Conservation (phyloP, 1,140 invertebrate species). For the Bombus pyrosoma region DNA sequence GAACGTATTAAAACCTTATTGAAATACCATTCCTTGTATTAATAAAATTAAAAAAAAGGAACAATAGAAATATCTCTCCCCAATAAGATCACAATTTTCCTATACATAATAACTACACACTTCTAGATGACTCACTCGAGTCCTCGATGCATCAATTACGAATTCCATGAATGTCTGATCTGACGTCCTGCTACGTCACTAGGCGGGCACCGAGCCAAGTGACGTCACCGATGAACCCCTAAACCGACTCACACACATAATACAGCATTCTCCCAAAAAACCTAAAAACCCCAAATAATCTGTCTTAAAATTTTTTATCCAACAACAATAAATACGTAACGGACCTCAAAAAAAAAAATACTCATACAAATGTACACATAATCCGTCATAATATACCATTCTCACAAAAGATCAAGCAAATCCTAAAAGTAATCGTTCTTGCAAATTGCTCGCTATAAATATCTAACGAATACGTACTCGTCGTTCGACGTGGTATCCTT, state of each 20-base stretch:
- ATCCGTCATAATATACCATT: too few relatives aligned
- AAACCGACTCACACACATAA: not conserved
- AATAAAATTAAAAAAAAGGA: not conserved
- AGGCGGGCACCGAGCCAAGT: constrained; percentile 13
- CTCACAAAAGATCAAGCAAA: not conserved
- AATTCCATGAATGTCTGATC: constrained; percentile 35
- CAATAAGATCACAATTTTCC: not conserved
- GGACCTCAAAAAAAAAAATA: too few relatives aligned
- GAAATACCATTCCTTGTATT: not conserved
- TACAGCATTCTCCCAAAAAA: not conserved
- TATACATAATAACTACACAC: not conserved
- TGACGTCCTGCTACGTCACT: constrained; percentile 23
- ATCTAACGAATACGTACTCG: constrained; percentile 74
- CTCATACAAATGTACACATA: too few relatives aligned
- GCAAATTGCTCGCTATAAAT: not conserved
- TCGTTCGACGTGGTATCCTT: constrained; percentile 80
- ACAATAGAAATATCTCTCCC: not conserved
- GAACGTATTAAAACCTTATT: not conserved
- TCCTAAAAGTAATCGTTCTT: not conserved
- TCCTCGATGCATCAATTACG: constrained; percentile 5
- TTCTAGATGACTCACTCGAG: not conserved
- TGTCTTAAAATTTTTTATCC: not conserved
- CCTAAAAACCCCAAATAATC: not conserved
- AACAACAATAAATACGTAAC: not conserved
- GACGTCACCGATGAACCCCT: constrained; percentile 26